phyloP scores from a whole-genome alignment of 1,140 invertebrate species.

The Thalassaphorura encarpata region DNA sequence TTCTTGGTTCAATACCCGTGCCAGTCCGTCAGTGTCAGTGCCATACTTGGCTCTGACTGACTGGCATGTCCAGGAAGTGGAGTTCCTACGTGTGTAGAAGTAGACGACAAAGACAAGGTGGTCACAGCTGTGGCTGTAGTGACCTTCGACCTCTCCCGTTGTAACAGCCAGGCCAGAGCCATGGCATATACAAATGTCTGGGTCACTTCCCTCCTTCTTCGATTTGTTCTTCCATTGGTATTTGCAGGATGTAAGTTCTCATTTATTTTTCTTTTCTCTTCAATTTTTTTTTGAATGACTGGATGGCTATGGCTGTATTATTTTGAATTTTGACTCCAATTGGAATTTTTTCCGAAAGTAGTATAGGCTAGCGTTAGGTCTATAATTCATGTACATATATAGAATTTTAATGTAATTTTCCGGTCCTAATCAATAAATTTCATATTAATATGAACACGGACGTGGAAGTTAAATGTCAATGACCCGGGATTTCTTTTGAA shows the following conservation, averaged over 20 bases:
- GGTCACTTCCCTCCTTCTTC: constrained; percentile 32
- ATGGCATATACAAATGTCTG: constrained; percentile 13
- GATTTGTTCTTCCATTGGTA: constrained; percentile 36
- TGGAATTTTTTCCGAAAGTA: not conserved
- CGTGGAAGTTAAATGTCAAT: no score
- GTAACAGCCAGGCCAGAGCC: no score
- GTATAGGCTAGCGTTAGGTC: not conserved
- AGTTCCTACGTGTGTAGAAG: no score
- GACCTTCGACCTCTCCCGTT: no score
- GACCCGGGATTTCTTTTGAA: no score
- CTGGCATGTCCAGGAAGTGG: no score
- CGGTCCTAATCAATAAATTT: not conserved
- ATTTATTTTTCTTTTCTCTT: not conserved
- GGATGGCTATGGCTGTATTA: not conserved
- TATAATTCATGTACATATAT: not conserved
- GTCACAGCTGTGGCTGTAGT: no score
- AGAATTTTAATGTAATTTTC: not conserved
- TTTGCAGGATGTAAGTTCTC: constrained; percentile 36
- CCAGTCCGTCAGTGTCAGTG: no score
- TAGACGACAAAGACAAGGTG: no score
- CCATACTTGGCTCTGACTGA: no score
- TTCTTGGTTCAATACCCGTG: no score
- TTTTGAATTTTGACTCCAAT: not conserved
- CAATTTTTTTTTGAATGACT: not conserved
- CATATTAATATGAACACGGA: not conserved